phyloP scores from a whole-genome alignment of 2,113 vertebrate genomes.

The Apeltes quadracus region DNA sequence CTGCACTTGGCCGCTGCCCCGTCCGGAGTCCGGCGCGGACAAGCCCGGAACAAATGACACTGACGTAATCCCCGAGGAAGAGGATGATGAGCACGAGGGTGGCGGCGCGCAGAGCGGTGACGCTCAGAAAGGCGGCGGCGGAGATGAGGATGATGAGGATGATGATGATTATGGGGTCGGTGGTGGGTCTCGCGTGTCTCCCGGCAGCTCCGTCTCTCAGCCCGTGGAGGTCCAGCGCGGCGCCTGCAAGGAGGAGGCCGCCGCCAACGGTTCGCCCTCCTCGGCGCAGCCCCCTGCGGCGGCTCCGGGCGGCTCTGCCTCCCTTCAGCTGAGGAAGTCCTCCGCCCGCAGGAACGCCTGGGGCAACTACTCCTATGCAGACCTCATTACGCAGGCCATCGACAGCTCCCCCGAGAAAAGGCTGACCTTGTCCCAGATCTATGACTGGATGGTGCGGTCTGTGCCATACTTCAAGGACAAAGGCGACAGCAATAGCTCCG shows the following conservation, averaged over 20 bases:
- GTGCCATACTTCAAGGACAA: slow-evolving; percentile 99
- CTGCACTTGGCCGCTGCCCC: slow-evolving; percentile 95
- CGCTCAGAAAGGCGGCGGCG: slow-evolving; percentile 53
- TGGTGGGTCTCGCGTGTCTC: slow-evolving; percentile 36
- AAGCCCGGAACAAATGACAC: slow-evolving; percentile 84
- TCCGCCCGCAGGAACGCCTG: slow-evolving; percentile 95
- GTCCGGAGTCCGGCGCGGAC: slow-evolving; percentile 87
- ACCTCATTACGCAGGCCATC: slow-evolving; percentile 94
- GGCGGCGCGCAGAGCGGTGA: slow-evolving; percentile 74
- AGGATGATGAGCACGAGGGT: slow-evolving; percentile 86
- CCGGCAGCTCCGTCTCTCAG: slow-evolving; percentile 37
- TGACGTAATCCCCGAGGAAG: slow-evolving; percentile 93
- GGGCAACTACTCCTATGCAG: slow-evolving; percentile 97
- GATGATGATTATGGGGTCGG: neutral
- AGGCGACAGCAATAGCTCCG: slow-evolving; percentile 97
- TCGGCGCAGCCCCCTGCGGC: slow-evolving; percentile 66
- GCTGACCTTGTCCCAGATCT: slow-evolving; percentile 96
- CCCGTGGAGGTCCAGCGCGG: slow-evolving; percentile 62
- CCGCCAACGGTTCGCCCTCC: slow-evolving; percentile 68
- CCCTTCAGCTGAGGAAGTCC: slow-evolving; percentile 89
- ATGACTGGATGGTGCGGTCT: slow-evolving; percentile 98
- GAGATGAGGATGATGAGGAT: neutral
- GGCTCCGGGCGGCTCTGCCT: slow-evolving; percentile 71
- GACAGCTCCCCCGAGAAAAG: slow-evolving; percentile 94
- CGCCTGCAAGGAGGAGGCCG: slow-evolving; percentile 61